Percentiles rank a stretch among this genome's conserved stretches.
These are phyloP conservation scores for Tursiops truncatus DNA, from an alignment of 2,113 vertebrate species.

Conservation along the genomic window DNA sequence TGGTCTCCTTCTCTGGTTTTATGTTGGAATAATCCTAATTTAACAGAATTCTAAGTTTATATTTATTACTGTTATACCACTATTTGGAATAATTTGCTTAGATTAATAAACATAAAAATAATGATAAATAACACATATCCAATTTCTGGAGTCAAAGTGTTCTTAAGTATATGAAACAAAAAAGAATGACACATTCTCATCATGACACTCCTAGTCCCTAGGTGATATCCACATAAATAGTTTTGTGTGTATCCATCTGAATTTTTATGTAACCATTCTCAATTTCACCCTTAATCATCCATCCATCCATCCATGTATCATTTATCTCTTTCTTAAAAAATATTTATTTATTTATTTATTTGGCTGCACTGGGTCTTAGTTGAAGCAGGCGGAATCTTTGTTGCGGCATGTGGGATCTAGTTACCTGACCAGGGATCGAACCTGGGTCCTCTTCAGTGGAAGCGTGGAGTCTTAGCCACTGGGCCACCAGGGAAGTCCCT, in stretches of 20 bases:
- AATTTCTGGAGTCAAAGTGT: not conserved
- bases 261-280: not conserved
- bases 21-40: not conserved
- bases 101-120: not conserved
- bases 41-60: not conserved
- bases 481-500: too few species aligned
- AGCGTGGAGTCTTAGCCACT: too few species aligned
- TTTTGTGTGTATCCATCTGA: not conserved
- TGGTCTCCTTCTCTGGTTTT: constrained; percentile 64
- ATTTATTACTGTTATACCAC: not conserved
- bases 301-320: too few species aligned
- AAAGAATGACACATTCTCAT: not conserved
- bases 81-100: not conserved
- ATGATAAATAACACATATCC: not conserved
- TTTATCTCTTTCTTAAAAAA: too few species aligned
- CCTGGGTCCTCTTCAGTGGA: too few species aligned
- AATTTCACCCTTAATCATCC: not conserved
- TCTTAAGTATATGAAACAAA: not conserved
- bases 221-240: not conserved
- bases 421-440: too few species aligned
- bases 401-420: too few species aligned
- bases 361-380: too few species aligned
- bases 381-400: too few species aligned
- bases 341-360: too few species aligned
- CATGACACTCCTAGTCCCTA: not conserved